Conservation (phyloP, 2,888 invertebrate species). For the Drosophila meridiana region DNA sequence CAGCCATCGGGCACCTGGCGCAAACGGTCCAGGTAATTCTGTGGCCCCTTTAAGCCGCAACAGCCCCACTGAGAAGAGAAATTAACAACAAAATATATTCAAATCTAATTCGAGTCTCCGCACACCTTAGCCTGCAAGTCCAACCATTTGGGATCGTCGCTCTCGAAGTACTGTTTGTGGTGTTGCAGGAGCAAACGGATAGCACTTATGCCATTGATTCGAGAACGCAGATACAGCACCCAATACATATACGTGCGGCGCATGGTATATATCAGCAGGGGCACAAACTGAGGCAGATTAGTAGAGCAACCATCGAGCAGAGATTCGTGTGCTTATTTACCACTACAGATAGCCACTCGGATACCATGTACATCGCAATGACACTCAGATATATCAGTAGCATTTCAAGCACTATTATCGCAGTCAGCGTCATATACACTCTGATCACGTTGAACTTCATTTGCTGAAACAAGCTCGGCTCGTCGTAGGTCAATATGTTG, state of each 20-base stretch:
- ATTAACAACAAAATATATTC: too few relatives aligned
- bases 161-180: slow-evolving; percentile 29
- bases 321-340: slow-evolving; percentile 21
- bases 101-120: not conserved
- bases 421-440: slow-evolving; percentile 22
- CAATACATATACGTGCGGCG: slow-evolving; percentile 1
- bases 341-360: slow-evolving; percentile 38
- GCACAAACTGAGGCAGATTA: slow-evolving; percentile 38
- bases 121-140: slow-evolving; percentile 27
- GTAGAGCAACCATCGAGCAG: too few relatives aligned
- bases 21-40: slow-evolving; percentile 42
- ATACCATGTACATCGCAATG: slow-evolving; percentile 20
- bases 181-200: not conserved
- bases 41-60: slow-evolving; percentile 53
- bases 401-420: slow-evolving; percentile 25
- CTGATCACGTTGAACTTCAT: slow-evolving; percentile 24
- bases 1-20: slow-evolving; percentile 32
- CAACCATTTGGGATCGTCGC: slow-evolving; percentile 31
- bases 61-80: slow-evolving; percentile 32
- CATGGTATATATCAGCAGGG: slow-evolving; percentile 21
- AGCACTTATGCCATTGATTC: not conserved
- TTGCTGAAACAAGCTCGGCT: slow-evolving; percentile 13
- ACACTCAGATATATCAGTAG: slow-evolving; percentile 24
- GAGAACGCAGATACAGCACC: not conserved
- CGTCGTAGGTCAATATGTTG: not conserved